Conservation (phyloP, 2,888 invertebrate species). For the Tetramorium bicarinatum region DNA sequence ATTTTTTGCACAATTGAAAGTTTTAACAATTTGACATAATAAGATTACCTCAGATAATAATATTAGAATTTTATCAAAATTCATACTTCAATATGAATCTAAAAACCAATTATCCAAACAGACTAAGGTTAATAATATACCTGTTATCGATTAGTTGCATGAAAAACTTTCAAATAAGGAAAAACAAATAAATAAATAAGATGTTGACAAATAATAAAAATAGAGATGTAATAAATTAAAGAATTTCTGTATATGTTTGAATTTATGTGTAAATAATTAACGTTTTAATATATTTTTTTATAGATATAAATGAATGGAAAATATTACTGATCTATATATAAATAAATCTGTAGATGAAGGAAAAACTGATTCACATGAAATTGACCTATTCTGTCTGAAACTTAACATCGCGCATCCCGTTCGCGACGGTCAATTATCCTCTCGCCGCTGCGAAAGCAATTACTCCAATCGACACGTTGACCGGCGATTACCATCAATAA, state of each 20-base stretch:
- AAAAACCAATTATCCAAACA: neutral
- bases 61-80: neutral
- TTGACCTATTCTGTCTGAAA: neutral
- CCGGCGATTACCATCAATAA: conserved; percentile 23
- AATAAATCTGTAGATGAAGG: neutral
- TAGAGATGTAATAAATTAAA: neutral
- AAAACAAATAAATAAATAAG: neutral
- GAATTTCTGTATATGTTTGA: neutral
- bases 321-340: neutral
- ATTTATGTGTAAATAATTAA: neutral
- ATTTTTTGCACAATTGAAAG: neutral
- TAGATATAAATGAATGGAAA: too few relatives aligned
- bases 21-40: neutral
- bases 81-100: neutral
- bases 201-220: conserved; percentile 1
- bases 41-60: neutral
- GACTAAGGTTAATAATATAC: neutral
- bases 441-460: conserved; percentile 25
- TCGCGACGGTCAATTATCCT: conserved; percentile 34
- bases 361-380: neutral
- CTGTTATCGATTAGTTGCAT: neutral
- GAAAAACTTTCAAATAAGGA: neutral
- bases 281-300: neutral
- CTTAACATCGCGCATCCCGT: conserved; percentile 35
- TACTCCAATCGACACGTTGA: conserved; percentile 30